Evolutionary conservation across 2,113 vertebrate genomes (phyloP).

Genomic region (Hyaena hyaena): DNA sequence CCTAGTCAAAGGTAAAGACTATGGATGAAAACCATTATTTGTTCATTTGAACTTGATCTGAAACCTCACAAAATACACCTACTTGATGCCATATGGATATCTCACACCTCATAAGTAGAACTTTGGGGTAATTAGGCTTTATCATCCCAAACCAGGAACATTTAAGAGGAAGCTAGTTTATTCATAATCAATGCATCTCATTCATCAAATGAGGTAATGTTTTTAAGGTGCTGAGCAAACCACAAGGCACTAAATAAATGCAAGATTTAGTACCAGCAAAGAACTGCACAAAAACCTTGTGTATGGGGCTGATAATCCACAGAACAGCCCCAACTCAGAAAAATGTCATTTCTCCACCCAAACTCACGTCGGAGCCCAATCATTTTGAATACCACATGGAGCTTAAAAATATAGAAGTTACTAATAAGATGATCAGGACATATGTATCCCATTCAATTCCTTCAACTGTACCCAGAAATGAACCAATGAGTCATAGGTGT

Average conservation of each 20-base stretch:
- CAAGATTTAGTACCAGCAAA: not conserved
- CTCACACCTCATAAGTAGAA: not conserved
- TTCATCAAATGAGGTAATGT: not conserved
- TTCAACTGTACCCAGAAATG: conserved; percentile 29
- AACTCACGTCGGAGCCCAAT: not conserved
- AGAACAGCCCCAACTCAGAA: not conserved
- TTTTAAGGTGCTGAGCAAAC: not conserved
- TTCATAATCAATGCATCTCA: conserved; percentile 2
- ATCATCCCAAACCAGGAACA: not conserved
- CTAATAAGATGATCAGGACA: not conserved
- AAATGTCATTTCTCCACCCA: not conserved
- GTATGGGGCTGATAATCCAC: not conserved
- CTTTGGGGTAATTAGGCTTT: conserved; percentile 11
- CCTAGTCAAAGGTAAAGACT: not conserved
- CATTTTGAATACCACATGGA: not conserved
- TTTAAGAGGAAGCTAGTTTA: not conserved
- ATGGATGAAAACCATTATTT: not conserved
- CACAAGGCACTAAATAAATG: not conserved
- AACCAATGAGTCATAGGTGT: not conserved
- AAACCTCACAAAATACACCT: conserved; percentile 8
- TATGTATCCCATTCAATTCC: not conserved
- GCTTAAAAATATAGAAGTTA: not conserved
- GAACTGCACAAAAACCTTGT: not conserved
- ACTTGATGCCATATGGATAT: not conserved
- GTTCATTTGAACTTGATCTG: not conserved